phyloP scores from a whole-genome alignment of 2,113 vertebrate species.

The Cariama cristata region DNA sequence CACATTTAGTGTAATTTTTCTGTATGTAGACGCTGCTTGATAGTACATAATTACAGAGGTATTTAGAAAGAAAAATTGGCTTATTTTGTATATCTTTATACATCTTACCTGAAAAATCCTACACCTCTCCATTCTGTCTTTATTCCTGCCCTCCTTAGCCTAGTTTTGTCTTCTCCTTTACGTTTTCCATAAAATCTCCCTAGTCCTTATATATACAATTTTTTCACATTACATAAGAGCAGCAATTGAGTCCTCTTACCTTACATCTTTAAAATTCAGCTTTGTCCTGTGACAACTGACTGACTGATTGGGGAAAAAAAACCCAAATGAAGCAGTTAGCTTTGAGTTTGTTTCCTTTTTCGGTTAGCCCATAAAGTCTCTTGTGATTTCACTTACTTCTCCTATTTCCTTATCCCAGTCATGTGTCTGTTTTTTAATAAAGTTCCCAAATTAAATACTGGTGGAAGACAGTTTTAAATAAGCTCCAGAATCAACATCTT shows the following conservation, averaged over 20 bases:
- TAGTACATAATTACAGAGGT: background rate
- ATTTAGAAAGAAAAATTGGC: background rate
- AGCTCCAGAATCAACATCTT: background rate
- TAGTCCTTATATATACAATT: background rate
- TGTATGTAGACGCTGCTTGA: background rate
- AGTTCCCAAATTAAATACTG: background rate
- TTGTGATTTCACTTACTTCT: background rate
- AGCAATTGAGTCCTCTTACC: background rate
- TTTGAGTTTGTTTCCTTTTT: background rate
- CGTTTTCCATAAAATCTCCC: background rate
- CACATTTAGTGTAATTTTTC: background rate
- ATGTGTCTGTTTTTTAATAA: background rate
- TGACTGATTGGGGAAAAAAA: background rate
- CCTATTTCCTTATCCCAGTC: background rate
- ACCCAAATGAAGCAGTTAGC: fast-evolving
- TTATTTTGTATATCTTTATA: background rate
- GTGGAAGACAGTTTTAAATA: background rate
- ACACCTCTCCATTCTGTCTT: background rate
- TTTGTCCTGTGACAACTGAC: background rate
- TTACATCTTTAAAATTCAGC: background rate
- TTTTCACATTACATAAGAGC: background rate
- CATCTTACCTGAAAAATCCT: background rate
- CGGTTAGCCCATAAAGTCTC: background rate
- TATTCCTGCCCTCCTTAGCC: background rate
- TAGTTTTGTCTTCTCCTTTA: background rate